A percentile compares a stretch with the other conserved stretches of the same genome.
Evolutionary conservation across 2,113 vertebrate genomes (phyloP).

Genomic region (Grammomys surdaster): DNA sequence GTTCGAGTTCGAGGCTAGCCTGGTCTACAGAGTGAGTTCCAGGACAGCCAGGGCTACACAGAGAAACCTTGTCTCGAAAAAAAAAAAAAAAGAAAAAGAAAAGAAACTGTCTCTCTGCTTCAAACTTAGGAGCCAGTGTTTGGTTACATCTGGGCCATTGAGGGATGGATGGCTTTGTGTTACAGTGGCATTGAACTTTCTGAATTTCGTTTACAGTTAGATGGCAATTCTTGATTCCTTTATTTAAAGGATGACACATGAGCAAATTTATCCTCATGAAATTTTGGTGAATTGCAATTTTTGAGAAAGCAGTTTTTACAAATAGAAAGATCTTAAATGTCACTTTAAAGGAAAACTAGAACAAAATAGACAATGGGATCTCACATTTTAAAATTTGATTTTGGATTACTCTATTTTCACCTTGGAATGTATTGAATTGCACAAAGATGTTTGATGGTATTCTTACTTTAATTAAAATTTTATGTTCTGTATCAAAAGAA

Average conservation of each 20-base stretch:
- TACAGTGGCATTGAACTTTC: conserved; percentile 23
- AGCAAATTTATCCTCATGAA: conserved; percentile 37
- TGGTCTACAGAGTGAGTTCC: no score
- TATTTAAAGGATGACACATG: conserved; percentile 3
- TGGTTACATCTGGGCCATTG: not conserved
- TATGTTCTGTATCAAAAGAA: conserved; percentile 27
- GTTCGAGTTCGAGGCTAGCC: no score
- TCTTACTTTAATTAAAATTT: conserved; percentile 32
- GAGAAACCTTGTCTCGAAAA: no score
- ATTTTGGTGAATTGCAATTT: conserved; percentile 50
- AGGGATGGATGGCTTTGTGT: not conserved
- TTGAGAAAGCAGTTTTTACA: conserved; percentile 21
- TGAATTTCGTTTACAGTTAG: conserved; percentile 24
- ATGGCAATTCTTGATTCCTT: not conserved
- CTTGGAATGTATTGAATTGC: conserved; percentile 28
- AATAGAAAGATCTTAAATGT: conserved; percentile 35
- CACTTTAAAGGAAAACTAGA: not conserved
- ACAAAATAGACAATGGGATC: not conserved
- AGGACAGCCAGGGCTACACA: no score
- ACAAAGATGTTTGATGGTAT: conserved; percentile 5
- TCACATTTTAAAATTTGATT: conserved; percentile 52
- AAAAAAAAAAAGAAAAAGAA: no score
- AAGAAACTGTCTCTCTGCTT: not conserved
- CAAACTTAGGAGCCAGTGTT: not conserved
- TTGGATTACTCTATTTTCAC: conserved; percentile 40